Evolutionary conservation across 2,797 vertebrate species (phyloP).

Genomic region (Chiloscyllium punctatum): DNA sequence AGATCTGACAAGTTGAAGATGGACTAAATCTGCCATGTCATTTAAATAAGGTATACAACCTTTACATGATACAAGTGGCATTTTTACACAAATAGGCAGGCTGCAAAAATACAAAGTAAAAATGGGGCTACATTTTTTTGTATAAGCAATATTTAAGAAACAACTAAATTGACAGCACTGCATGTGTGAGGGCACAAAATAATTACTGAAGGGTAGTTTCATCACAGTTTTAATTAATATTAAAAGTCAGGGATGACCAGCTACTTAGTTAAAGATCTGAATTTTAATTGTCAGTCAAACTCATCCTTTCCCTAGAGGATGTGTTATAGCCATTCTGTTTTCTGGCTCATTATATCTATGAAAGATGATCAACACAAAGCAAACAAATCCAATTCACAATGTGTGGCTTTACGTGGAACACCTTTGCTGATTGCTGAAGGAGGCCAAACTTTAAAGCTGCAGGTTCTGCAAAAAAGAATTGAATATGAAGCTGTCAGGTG

Average conservation of each 20-base stretch:
- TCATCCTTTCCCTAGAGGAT: background rate
- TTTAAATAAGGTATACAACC: conserved; percentile 26
- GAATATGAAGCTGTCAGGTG: background rate
- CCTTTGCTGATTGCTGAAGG: background rate
- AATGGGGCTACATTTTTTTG: background rate
- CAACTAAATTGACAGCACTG: background rate
- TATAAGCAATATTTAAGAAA: background rate
- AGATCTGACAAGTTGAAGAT: conserved; percentile 39
- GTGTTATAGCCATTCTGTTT: background rate
- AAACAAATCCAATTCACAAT: background rate
- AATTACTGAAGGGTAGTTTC: background rate
- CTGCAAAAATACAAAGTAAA: background rate
- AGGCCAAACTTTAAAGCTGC: background rate
- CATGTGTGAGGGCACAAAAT: background rate
- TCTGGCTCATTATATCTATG: background rate
- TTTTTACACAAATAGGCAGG: background rate
- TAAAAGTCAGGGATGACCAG: background rate
- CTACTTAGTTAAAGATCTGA: background rate
- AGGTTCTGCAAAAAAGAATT: background rate
- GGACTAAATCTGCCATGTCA: conserved; percentile 32
- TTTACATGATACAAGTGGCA: background rate
- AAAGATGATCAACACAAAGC: background rate
- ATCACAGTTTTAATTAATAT: conserved; percentile 9
- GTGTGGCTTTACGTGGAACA: too few relatives aligned
- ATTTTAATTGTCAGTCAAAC: background rate